Base-by-base conservation (phyloP, 2,113 vertebrate genomes). In the Hydropotes inermis region DNA sequence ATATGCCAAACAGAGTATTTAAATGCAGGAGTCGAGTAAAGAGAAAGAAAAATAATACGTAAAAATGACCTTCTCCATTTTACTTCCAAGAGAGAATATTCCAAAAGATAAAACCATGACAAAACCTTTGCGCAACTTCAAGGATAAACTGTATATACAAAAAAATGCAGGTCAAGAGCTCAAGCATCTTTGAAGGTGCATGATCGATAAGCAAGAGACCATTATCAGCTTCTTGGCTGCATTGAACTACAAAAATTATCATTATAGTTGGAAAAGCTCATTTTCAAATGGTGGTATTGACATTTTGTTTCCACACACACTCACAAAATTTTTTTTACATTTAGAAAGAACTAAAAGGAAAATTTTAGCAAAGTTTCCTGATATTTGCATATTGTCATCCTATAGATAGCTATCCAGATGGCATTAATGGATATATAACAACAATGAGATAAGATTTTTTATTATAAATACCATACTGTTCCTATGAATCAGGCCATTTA, bases 321-420 rank as follows among this genome's bases (percentile, higher is more conserved):
- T 47, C 85, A 91, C 74, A 94, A 94, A 89, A 91, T 47, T 94
- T 47, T 94, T 87, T 88, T 89, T 94, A 82, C 64, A 94, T 92
- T 93, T 83, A 95, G 52, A 82, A 89, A 81, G 33, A 96, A 82
- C 61, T 55, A 55, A 87, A 74, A 94, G 50, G 54, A 67, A 94
- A 94, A 79, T 78, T 33, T 90, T 45, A 93, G 79, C 43, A 39
- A 64, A 82, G 57, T 36, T 93, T 87, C 43, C 86, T 89, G 58
- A 61, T 92, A 81, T 47, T 87, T 90, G 58, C 64, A 78, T 87
- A 45, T 61, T 58, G 47, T 60, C 90, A 82, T 74, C 74, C 57
- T 74, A 58, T 81, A 89, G 91, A 87, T 10, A 86, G 54, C 87
- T 76, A 57, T 84, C 87, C 94, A 97, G 92, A 94, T 84, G 88